Conservation (phyloP, 2,888 invertebrate genomes). For the Stenotaenia linearis region DNA sequence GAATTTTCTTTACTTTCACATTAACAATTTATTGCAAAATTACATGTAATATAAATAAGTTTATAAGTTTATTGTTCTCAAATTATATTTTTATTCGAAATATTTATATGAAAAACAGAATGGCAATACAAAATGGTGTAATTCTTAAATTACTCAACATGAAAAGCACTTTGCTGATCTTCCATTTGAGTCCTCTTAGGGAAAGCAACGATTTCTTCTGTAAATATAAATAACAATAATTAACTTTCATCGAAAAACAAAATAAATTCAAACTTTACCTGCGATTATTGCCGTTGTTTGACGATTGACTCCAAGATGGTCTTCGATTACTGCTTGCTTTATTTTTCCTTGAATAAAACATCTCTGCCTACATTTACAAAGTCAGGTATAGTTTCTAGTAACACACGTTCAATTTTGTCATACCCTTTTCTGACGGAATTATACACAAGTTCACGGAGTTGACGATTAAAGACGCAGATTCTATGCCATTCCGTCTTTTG, state of each 20-base stretch:
- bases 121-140: not conserved
- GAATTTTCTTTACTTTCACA: too few relatives aligned
- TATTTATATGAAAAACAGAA: too few relatives aligned
- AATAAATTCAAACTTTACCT: not conserved
- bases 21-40: too few relatives aligned
- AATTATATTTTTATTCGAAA: too few relatives aligned
- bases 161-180: not conserved
- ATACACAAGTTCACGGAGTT: conserved; percentile 69
- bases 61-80: too few relatives aligned
- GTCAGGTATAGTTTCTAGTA: too few relatives aligned
- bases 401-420: not conserved
- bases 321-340: not conserved
- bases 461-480: conserved; percentile 77
- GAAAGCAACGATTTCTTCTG: not conserved
- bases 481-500: conserved; percentile 91
- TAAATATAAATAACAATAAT: not conserved
- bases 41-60: too few relatives aligned
- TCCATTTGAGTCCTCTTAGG: not conserved
- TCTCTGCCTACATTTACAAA: not conserved
- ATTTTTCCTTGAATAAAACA: not conserved
- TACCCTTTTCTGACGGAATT: conserved; percentile 73
- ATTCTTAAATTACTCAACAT: not conserved
- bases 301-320: not conserved
- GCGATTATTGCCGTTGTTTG: not conserved
- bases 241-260: not conserved